phyloP scores from a whole-genome alignment of 2,113 vertebrate species.

The Siniperca chuatsi region DNA sequence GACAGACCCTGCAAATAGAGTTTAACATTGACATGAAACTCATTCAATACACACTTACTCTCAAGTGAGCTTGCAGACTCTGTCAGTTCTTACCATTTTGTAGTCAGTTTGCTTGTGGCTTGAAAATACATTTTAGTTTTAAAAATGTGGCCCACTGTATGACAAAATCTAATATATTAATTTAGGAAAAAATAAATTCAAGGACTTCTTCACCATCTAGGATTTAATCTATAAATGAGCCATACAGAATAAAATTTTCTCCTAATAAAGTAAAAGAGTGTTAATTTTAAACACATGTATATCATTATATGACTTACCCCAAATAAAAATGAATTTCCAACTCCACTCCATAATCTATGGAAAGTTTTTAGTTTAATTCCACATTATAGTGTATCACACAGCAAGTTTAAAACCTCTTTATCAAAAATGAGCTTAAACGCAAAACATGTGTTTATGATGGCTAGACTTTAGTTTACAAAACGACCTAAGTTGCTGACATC shows the following conservation, averaged over 20 bases:
- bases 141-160: neutral
- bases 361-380: neutral
- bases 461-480: neutral
- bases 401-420: neutral
- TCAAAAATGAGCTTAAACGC: no score
- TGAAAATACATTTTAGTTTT: neutral
- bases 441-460: neutral
- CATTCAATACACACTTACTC: neutral
- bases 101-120: neutral
- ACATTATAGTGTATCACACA: neutral
- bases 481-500: neutral
- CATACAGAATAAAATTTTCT: neutral
- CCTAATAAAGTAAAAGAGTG: no score
- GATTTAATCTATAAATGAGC: neutral
- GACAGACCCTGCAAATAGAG: slow-evolving; percentile 2
- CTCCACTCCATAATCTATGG: slow-evolving; percentile 1
- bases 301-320: slow-evolving; percentile 18
- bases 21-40: neutral
- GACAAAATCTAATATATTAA: neutral
- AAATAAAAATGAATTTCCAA: neutral
- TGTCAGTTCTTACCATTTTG: neutral
- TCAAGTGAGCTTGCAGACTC: neutral
- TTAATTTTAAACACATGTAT: neutral
- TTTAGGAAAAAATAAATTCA: neutral
- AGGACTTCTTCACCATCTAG: neutral